phyloP scores from a whole-genome alignment of 2,888 invertebrate genomes.

The Eupsilia transversa region DNA sequence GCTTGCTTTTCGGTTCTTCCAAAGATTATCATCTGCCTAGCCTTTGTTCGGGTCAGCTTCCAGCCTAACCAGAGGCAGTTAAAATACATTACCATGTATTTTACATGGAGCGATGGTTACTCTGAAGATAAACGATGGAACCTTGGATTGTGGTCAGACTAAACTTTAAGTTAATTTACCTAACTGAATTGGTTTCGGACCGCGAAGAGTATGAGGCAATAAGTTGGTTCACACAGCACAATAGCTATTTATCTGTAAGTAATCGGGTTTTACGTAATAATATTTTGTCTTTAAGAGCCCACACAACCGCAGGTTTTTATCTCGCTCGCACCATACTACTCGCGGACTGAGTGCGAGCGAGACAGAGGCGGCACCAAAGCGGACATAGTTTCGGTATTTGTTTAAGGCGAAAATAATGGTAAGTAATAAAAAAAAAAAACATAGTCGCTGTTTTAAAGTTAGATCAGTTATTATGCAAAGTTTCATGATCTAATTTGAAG shows the following conservation, averaged over 20 bases:
- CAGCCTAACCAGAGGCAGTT: neutral
- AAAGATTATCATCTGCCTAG: too few species aligned
- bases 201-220: constrained; percentile 1
- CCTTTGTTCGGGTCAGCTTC: neutral
- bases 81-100: neutral
- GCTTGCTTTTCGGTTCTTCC: too few species aligned
- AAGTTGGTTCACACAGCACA: constrained; percentile 12
- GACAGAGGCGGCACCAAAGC: too few species aligned
- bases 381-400: too few species aligned
- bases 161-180: neutral
- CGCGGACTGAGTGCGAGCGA: too few species aligned
- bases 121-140: neutral
- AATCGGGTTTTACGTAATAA: constrained; percentile 17
- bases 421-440: too few species aligned
- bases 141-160: neutral
- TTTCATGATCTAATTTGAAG: too few species aligned
- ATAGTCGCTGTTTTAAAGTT: too few species aligned
- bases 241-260: constrained; percentile 17
- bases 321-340: too few species aligned
- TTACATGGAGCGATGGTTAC: neutral
- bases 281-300: neutral
- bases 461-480: too few species aligned
- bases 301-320: too few species aligned
- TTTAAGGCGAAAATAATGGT: too few species aligned
- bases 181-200: constrained; percentile 1